Evolutionary conservation across 2,797 vertebrate species (phyloP).

Genomic region (Megaceryle alcyon): DNA sequence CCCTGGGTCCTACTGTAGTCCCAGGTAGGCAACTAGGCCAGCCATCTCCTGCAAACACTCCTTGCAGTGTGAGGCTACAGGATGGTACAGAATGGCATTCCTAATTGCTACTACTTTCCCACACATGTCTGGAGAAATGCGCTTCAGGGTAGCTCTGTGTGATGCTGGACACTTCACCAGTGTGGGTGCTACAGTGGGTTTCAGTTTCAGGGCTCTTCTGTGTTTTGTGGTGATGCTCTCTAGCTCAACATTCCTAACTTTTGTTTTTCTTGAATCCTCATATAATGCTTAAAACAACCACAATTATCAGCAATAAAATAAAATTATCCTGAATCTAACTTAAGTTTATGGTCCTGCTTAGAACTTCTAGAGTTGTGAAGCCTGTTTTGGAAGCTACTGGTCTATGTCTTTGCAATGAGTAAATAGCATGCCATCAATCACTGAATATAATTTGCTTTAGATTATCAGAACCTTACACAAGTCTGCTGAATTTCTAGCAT

Average conservation of each 20-base stretch:
- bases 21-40: background rate
- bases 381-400: background rate
- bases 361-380: background rate
- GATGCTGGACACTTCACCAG: background rate
- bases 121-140: background rate
- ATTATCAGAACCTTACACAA: background rate
- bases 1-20: too few relatives aligned
- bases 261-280: background rate
- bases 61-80: background rate
- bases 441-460: background rate
- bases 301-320: background rate
- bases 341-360: background rate
- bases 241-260: background rate
- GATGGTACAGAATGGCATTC: background rate
- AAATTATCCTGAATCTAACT: background rate
- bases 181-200: background rate
- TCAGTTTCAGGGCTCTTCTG: background rate
- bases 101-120: background rate
- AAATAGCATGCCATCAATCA: background rate
- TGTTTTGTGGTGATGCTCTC: background rate
- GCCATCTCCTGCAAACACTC: background rate
- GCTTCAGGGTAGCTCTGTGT: background rate
- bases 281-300: background rate
- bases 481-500: background rate
- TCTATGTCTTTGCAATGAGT: background rate